Base-by-base conservation (phyloP, 2,888 invertebrate genomes). In the Diadegma fenestrale region DNA sequence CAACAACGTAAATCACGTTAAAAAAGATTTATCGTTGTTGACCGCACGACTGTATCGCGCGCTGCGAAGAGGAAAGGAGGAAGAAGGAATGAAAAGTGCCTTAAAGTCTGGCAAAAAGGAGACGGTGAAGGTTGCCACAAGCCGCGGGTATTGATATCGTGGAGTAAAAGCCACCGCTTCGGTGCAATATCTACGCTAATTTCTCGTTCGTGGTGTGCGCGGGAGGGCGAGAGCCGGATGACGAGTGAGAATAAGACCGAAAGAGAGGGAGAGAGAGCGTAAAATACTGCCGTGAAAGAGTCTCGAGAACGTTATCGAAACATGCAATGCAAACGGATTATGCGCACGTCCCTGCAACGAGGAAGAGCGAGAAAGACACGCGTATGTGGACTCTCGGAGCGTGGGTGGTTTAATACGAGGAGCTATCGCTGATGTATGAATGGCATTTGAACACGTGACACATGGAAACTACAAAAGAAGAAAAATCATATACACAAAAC, bases 241-340 rank as follows among this genome's bases (percentile, higher is more conserved):
- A 71, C 64, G 84, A 72, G 63, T 45, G 48, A 78, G 72, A 66
- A 82, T 88, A 87, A 86, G 88, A 91, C 37, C 58, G 43, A 58
- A 82, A 89, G 87, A 86, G 88, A 91, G 90, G 90, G 71, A 79
- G 45, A 43, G 61, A 45, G 63, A 77, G 86, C 90, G 92, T 93
- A 92, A 93, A 93, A 92, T 92, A 93, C 89, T 86, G 89, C 89
- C 88, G 88, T 77, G 68, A 37, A 85, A 85, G 88, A 82, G 80
- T 82, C 81, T 86, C 77, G 83, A 80, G 84, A 88, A 90, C 89
- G 91, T 92, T 93, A 93, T 93, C 93, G 92, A 90, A 88, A 91
- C 93, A 93, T 92, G 93, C 93, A 92, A 93, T 89, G 91, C 91
- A 90, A 73, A 90, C 90, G 91, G 92, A 92, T 82, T 82, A 82